These are phyloP conservation scores for Orchesellides sinensis DNA, from an alignment of 2,888 invertebrate species.

Conservation along the genomic window DNA sequence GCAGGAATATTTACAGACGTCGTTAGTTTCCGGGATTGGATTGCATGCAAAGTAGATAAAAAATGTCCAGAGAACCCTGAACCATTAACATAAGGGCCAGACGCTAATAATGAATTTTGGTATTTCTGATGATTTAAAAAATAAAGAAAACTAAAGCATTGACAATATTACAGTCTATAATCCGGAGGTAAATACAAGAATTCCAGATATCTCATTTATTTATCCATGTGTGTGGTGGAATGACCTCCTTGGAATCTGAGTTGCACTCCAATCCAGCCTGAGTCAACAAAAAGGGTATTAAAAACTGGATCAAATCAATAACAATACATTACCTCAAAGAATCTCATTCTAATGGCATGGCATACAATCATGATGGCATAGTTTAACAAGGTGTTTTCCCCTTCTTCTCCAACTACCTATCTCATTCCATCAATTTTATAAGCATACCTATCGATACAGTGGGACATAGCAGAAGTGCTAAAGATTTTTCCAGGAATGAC, in stretches of 20 bases:
- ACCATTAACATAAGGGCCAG: no score
- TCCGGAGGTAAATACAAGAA: no score
- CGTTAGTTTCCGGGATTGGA: not conserved
- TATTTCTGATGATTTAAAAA: no score
- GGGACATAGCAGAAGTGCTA: no score
- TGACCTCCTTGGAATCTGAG: not conserved
- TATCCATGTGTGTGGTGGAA: not conserved
- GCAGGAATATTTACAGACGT: slow-evolving; percentile 35
- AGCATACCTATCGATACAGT: not conserved
- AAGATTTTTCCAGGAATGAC: slow-evolving; percentile 31
- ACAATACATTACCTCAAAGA: not conserved
- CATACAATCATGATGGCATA: not conserved
- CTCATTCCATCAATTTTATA: not conserved
- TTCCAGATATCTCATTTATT: not conserved
- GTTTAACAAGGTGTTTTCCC: slow-evolving; percentile 32
- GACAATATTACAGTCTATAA: not conserved
- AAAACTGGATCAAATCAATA: no score
- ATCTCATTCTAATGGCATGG: not conserved
- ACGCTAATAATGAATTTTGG: no score
- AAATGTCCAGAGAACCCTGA: no score
- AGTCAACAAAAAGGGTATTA: no score
- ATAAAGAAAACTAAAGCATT: no score
- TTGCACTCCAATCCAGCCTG: no score
- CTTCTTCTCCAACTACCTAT: not conserved
- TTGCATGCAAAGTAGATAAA: not conserved